Conservation (phyloP, 2,888 invertebrate genomes). For the Leptopilina myrica region DNA sequence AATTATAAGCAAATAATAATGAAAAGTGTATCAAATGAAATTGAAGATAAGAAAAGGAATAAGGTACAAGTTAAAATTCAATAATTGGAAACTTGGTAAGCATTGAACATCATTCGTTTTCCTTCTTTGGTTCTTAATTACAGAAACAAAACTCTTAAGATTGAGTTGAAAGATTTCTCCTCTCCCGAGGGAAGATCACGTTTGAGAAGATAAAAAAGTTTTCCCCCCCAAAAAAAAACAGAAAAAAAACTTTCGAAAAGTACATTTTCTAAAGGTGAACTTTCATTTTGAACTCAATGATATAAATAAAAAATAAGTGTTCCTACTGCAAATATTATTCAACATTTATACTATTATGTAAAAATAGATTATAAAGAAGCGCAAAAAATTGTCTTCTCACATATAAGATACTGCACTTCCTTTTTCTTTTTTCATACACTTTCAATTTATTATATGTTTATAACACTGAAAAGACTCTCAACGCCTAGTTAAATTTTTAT, state of each 20-base stretch:
- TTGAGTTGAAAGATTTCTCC: neutral
- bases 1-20: conserved; percentile 1
- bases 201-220: neutral
- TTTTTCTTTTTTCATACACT: too few relatives aligned
- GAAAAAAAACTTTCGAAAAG: neutral
- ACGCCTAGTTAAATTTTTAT: neutral
- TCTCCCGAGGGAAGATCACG: neutral
- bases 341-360: neutral
- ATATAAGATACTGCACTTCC: neutral
- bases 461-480: conserved; percentile 8
- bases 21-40: neutral
- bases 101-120: neutral
- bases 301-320: conserved; percentile 19
- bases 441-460: neutral
- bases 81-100: conserved; percentile 2
- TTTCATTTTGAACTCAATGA: conserved; percentile 24
- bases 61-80: neutral
- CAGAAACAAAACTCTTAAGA: neutral
- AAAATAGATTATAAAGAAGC: neutral
- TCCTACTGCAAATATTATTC: neutral
- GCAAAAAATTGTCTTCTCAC: neutral
- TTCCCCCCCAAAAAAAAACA: too few relatives aligned
- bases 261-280: conserved; percentile 26
- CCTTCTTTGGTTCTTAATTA: neutral
- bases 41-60: neutral